Evolutionary conservation across 1,140 invertebrate genomes (phyloP).

Genomic region (Laodelphax striatellus): DNA sequence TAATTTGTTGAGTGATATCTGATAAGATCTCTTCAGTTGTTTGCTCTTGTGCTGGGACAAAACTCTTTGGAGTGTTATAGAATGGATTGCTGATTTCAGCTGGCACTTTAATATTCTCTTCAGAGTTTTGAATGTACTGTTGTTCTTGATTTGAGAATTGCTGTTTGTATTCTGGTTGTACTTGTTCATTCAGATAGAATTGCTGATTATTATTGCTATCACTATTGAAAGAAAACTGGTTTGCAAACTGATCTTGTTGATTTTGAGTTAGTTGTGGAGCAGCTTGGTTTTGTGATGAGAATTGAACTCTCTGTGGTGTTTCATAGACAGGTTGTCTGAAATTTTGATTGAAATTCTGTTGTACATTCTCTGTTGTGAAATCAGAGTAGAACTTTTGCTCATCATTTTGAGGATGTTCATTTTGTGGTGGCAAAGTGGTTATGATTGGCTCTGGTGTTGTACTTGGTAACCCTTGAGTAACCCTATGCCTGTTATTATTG

Average conservation of each 20-base stretch:
- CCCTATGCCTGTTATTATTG: neutral
- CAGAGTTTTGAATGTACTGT: too few relatives aligned
- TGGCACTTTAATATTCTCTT: too few relatives aligned
- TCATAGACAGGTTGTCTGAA: neutral
- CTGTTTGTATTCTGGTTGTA: too few relatives aligned
- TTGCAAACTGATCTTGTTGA: too few relatives aligned
- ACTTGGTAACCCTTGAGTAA: neutral
- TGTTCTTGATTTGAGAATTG: too few relatives aligned
- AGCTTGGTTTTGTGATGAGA: neutral
- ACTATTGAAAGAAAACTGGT: too few relatives aligned
- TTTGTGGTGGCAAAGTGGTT: constrained; percentile 3
- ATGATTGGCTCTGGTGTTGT: neutral
- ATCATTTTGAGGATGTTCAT: neutral
- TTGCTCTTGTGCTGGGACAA: too few relatives aligned
- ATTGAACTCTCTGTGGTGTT: neutral
- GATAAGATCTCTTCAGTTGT: neutral
- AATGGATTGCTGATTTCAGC: too few relatives aligned
- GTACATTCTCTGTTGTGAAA: neutral
- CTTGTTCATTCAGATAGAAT: too few relatives aligned
- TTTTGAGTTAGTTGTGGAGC: neutral
- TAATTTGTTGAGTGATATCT: neutral
- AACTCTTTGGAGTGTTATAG: too few relatives aligned
- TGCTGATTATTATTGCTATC: too few relatives aligned
- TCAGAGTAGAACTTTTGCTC: neutral
- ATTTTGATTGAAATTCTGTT: constrained; percentile 4